These are phyloP conservation scores for Smutsia temminckii DNA, from an alignment of 2,797 vertebrate species.

Conservation along the genomic window DNA sequence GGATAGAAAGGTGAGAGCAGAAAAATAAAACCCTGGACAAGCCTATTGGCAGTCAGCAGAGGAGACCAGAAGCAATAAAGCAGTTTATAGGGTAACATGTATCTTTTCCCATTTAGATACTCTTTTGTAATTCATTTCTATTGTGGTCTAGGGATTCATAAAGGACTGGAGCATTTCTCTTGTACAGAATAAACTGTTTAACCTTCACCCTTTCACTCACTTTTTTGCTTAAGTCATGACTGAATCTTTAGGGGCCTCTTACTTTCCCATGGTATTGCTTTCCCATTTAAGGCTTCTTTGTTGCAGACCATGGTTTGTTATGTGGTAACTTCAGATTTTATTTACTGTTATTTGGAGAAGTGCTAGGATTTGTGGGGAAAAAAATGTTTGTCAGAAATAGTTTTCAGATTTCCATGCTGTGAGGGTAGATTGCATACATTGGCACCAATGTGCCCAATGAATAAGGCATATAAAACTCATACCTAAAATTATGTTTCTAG, in stretches of 20 bases:
- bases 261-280: not conserved
- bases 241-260: not conserved
- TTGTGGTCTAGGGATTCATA: not conserved
- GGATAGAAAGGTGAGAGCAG: not conserved
- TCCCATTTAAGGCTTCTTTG: not conserved
- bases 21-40: not conserved
- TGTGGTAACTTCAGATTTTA: not conserved
- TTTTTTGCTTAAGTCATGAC: not conserved
- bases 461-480: not conserved
- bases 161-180: not conserved
- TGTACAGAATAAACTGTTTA: not conserved
- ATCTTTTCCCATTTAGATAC: rapidly evolving
- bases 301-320: not conserved
- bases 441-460: not conserved
- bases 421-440: not conserved
- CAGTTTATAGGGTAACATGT: not conserved
- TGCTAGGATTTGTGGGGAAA: not conserved
- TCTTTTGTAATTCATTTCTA: not conserved
- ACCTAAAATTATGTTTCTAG: not conserved
- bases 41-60: not conserved
- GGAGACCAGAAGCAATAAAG: not conserved
- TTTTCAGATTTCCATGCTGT: not conserved
- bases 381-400: not conserved
- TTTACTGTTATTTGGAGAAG: not conserved
- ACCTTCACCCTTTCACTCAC: not conserved